These are phyloP conservation scores for Lydus trimaculatus DNA, from an alignment of 2,888 invertebrate species.

Conservation along the genomic window DNA sequence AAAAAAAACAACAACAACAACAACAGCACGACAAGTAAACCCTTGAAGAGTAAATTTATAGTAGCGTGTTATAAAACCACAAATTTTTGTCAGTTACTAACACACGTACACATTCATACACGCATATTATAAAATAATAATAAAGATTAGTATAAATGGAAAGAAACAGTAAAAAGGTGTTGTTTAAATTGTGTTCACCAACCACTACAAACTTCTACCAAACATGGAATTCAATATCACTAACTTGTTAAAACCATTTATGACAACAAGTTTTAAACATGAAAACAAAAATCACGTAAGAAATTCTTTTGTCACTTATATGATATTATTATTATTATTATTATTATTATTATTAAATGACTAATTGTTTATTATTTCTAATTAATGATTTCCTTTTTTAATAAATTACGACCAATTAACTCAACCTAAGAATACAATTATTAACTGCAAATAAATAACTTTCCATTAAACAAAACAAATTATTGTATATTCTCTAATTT, in stretches of 20 bases:
- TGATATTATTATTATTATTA: neutral
- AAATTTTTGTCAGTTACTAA: conserved; percentile 4
- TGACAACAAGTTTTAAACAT: neutral
- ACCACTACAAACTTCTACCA: neutral
- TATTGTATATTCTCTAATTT: too few species aligned
- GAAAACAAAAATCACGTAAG: neutral
- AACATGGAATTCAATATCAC: neutral
- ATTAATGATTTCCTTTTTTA: neutral
- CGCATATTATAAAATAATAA: neutral
- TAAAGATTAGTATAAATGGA: neutral
- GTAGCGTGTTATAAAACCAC: conserved; percentile 3
- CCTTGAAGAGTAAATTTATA: conserved; percentile 6
- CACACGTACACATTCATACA: neutral
- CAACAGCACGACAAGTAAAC: neutral
- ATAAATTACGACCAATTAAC: neutral
- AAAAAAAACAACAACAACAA: neutral
- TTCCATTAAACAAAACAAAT: too few species aligned
- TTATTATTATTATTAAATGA: neutral
- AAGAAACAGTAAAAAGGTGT: neutral
- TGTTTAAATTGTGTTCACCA: neutral
- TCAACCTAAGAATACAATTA: too few species aligned
- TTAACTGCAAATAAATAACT: too few species aligned
- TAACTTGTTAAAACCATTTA: neutral
- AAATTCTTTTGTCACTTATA: neutral
- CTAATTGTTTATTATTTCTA: neutral